Base-by-base conservation (phyloP, 2,113 vertebrate genomes). In the Aramus guarauna region DNA sequence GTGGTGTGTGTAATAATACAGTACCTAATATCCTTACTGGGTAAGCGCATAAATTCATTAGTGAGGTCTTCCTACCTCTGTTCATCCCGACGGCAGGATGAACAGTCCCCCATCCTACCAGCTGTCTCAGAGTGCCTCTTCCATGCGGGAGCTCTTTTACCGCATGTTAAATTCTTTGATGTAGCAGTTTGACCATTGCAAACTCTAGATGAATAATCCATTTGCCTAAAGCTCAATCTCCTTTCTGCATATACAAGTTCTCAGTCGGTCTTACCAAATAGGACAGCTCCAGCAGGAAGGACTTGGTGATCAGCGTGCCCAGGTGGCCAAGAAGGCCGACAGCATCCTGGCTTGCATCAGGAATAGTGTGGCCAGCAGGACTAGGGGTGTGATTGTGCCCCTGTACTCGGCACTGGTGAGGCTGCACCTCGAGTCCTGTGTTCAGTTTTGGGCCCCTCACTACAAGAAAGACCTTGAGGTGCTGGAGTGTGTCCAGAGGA, bases 21-120 rank as follows among this genome's bases (percentile, higher is more conserved):
- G 24, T 92, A 52, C n/a, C 52, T 39, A 19, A 85, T 43, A 37
- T 88, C 39, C 20, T 92, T 21, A 12, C 17, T 6, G 6, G 60
- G 18, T 85, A 63, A 32, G 37, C 52, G 10, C 29, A 14, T 52
- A n/a, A 80, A 59, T 88, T 92, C 43, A 30, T 93, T 75, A 78
- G 15, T 77, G 45, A 47, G 47, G 11, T 87, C 72, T 77, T 93
- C 52, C 64, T 88, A 26, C 47, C 22, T 79, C 27, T 67, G 12
- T 15, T 81, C 64, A 75, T 88, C 41, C 68, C 23, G 10, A 32
- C 0, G 1, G 27, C 8, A 5, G 11, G 59, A 69, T n/a, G n/a
- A n/a, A n/a, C n/a, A n/a, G n/a, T 48, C n/a, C 20, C 7, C 36
- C 15, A 50, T 52, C 45, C 50, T 13, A 7, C 32, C 0, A 0